phyloP scores from a whole-genome alignment of 1,140 invertebrate genomes.

The Tachypleus tridentatus region DNA sequence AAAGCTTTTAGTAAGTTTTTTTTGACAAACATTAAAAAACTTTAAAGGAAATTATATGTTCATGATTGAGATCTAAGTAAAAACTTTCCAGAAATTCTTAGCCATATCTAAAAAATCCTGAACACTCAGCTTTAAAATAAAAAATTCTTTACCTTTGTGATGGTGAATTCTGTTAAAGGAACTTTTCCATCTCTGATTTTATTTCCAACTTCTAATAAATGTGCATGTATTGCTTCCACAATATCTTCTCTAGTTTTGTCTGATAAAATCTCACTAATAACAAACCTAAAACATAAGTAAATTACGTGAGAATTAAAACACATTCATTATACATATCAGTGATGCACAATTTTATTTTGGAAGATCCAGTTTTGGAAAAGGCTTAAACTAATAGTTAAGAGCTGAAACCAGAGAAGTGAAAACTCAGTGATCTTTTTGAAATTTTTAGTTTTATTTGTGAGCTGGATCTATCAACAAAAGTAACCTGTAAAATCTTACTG shows the following conservation, averaged over 20 bases:
- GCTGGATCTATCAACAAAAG: neutral
- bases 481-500: too few relatives aligned
- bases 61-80: too few relatives aligned
- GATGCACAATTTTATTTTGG: neutral
- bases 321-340: conserved; percentile 13
- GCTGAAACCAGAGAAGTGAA: conserved; percentile 10
- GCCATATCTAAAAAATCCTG: neutral
- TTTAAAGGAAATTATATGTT: neutral
- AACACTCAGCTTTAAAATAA: too few relatives aligned
- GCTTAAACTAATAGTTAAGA: too few relatives aligned
- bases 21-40: too few relatives aligned
- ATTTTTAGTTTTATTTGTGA: neutral
- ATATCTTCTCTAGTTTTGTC: conserved; percentile 64
- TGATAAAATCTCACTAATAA: conserved; percentile 73
- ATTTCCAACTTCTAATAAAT: conserved; percentile 45
- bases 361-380: too few relatives aligned
- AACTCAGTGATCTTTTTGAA: conserved; percentile 2
- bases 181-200: conserved; percentile 53
- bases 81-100: neutral
- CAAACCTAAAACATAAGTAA: conserved; percentile 38
- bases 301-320: conserved; percentile 18
- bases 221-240: conserved; percentile 68
- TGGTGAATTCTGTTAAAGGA: conserved; percentile 62
- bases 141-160: conserved; percentile 56
- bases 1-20: too few relatives aligned